Base-by-base conservation (phyloP, 1,140 invertebrate species). In the Drosophila tsacasi region DNA sequence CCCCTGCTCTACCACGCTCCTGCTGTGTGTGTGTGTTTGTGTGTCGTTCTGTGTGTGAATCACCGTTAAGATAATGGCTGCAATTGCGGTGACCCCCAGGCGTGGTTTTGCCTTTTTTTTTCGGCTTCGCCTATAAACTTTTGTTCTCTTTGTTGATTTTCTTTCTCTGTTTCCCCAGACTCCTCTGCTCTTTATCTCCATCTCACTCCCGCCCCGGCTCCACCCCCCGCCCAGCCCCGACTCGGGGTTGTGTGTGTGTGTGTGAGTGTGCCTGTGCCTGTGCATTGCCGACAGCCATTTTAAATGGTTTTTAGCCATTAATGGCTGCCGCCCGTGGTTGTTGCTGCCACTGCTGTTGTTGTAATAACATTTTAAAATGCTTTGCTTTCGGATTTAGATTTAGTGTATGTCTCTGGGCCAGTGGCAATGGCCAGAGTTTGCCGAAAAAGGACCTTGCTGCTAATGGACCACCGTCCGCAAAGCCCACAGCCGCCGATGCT, bases 281-380 rank as follows among this genome's bases (percentile, higher is more conserved):
- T 79, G 78, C 81, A 81, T 66, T 76, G 81, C 84, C 85, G 58
- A 74, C 78, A 80, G 84, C 84, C 66, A 89, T 89, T 89, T 89
- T 89, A 90, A 89, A 89, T 89, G 84, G 84, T 89, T 89, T 89
- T 89, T 79, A 84, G 85, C 86, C 79, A 89, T 90, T 89, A 90
- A 90, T 85, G 85, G 79, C 72, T 89, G 66, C 74, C 64, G 69
- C 62, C 66, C 42, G 74, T 60, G 65, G 58, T 37, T 73, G 60
- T 39, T 57, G 62, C 58, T 40, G 35, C 54, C 47, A 39, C 44
- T 58, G 23, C 39, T 65, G 78, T 89, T 89, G 72, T 86, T 91
- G 85, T 89, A 90, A 89, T 89, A 89, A 89, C 81, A 90, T 89
- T 89, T 90, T 84, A 89, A 89, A 89, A 89, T 76, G 78, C 85